Conservation (phyloP, 2,113 vertebrate genomes). For the Neolamprologus modestus region DNA sequence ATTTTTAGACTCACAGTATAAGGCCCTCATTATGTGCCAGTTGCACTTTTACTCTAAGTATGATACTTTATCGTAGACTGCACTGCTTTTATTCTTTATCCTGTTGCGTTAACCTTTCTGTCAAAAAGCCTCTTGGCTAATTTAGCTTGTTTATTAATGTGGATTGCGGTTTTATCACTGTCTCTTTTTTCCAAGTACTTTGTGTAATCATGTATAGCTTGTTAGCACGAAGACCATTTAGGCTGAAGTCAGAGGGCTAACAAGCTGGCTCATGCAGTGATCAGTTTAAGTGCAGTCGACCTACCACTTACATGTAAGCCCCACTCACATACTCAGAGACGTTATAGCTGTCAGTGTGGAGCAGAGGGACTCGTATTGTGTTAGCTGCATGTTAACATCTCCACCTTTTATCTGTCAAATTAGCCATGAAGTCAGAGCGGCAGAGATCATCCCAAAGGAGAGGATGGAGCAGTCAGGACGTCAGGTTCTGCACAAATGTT, state of each 20-base stretch:
- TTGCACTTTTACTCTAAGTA: not conserved
- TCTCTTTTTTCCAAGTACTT: not conserved
- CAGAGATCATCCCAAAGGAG: not conserved
- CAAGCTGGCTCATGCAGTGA: not conserved
- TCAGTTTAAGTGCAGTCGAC: not conserved
- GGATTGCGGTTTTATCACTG: not conserved
- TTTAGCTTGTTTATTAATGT: not conserved
- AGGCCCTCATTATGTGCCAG: not conserved
- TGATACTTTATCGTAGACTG: not conserved
- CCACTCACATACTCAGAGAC: not conserved
- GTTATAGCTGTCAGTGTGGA: not conserved
- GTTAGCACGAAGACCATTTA: not conserved
- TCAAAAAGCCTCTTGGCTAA: not conserved
- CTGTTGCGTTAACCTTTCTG: not conserved
- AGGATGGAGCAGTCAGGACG: not conserved
- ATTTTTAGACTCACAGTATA: not conserved
- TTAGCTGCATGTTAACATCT: not conserved
- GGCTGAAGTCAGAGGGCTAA: not conserved
- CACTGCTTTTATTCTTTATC: not conserved
- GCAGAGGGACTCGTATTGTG: not conserved
- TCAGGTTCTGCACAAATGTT: not conserved
- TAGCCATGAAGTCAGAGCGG: not conserved
- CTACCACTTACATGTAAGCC: not conserved
- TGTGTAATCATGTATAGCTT: not conserved
- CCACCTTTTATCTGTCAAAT: slow-evolving; percentile 12